These are phyloP conservation scores for Macquaria ambigua DNA, from an alignment of 2,113 vertebrate genomes.

Conservation along the genomic window DNA sequence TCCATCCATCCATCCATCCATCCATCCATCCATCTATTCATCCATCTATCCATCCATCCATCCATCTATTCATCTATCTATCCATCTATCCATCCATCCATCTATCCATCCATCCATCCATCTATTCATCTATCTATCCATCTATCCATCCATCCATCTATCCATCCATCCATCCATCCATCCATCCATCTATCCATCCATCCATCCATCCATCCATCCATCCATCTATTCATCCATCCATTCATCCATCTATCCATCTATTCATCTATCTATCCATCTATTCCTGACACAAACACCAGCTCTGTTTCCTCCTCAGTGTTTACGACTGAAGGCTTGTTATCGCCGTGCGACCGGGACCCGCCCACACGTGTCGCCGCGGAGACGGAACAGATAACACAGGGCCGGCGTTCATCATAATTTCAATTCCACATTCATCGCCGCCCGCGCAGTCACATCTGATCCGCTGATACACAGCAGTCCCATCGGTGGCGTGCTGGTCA, in stretches of 20 bases:
- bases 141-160: too few relatives aligned
- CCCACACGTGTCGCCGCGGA: conserved; percentile 40
- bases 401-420: conserved; percentile 46
- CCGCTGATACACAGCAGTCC: conserved; percentile 19
- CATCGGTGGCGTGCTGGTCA: not conserved
- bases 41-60: too few relatives aligned
- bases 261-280: not conserved
- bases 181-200: too few relatives aligned
- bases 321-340: conserved; percentile 21
- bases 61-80: too few relatives aligned
- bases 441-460: conserved; percentile 41
- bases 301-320: conserved; percentile 27
- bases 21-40: too few relatives aligned
- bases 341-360: conserved; percentile 6
- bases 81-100: too few relatives aligned
- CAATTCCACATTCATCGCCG: conserved; percentile 51
- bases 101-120: too few relatives aligned
- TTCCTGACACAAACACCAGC: conserved; percentile 7
- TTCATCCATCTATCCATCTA: not conserved
- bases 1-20: too few relatives aligned
- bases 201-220: too few relatives aligned
- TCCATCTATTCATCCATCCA: not conserved
- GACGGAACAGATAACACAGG: not conserved
- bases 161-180: too few relatives aligned
- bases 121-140: too few relatives aligned